Conservation (phyloP, 2,113 vertebrate species). For the Cyprinodon tularosa region DNA sequence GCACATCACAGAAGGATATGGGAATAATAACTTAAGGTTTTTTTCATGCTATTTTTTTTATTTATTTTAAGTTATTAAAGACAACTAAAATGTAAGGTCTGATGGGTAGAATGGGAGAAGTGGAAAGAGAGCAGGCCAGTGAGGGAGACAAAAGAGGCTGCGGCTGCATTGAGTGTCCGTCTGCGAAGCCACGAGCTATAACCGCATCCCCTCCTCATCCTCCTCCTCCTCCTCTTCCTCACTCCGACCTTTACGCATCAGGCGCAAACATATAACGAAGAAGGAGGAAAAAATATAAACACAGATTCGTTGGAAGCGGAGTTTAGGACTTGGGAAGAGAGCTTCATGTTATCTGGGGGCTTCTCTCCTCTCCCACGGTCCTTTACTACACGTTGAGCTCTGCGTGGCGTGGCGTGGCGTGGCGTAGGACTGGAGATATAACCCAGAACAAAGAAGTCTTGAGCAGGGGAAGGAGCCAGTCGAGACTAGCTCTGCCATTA, state of each 20-base stretch:
- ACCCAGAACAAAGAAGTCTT: conserved; percentile 83
- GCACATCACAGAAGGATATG: background rate
- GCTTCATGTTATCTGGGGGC: conserved; percentile 46
- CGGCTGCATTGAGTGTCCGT: conserved; percentile 76
- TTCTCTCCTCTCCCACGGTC: conserved; percentile 47
- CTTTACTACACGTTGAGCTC: conserved; percentile 47
- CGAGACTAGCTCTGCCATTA: conserved; percentile 66
- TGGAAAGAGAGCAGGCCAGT: conserved; percentile 73
- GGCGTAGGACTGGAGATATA: conserved; percentile 64
- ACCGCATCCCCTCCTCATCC: conserved; percentile 35
- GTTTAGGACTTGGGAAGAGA: conserved; percentile 56
- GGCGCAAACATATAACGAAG: conserved; percentile 39
- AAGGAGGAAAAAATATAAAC: conserved; percentile 29
- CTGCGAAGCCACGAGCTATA: conserved; percentile 70
- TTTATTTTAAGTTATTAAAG: conserved; percentile 27
- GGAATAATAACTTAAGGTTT: background rate
- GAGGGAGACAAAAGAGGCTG: conserved; percentile 82
- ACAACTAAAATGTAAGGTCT: conserved; percentile 76
- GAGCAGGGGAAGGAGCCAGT: conserved; percentile 74
- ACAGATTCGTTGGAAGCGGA: conserved; percentile 48
- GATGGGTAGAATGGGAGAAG: conserved; percentile 67
- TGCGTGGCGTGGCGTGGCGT: conserved; percentile 55
- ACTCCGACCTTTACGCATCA: conserved; percentile 44
- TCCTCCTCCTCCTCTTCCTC: background rate
- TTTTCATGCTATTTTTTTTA: background rate